Conservation (phyloP, 2,113 vertebrate species). For the Pyxicephalus adspersus region DNA sequence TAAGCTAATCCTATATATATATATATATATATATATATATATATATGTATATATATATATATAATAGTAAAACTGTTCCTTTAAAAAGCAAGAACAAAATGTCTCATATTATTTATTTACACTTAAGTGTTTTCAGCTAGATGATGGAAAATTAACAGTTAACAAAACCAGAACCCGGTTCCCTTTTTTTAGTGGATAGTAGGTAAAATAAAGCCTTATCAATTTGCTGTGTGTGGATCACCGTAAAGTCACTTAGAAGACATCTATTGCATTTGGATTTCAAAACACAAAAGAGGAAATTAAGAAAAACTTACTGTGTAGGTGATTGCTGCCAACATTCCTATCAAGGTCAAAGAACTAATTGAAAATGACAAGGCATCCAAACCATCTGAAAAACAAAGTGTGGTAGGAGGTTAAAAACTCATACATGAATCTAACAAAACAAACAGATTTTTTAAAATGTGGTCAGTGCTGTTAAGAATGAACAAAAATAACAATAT, state of each 20-base stretch:
- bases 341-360: slow-evolving; percentile 95
- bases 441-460: slow-evolving; percentile 5
- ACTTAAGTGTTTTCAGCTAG: no score
- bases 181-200: background rate
- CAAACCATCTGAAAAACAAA: slow-evolving; percentile 84
- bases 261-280: slow-evolving; percentile 36
- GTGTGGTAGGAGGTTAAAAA: slow-evolving; percentile 48
- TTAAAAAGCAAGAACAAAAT: no score
- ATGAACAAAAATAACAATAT: background rate
- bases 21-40: no score
- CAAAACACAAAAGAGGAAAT: slow-evolving; percentile 31
- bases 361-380: slow-evolving; percentile 94
- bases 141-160: no score
- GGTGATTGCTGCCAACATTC: slow-evolving; percentile 97
- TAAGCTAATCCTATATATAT: no score
- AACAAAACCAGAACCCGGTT: no score
- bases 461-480: background rate
- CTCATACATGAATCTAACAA: background rate
- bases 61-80: no score
- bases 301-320: slow-evolving; percentile 87
- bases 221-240: background rate
- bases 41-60: no score
- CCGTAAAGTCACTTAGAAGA: background rate
- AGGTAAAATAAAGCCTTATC: background rate
- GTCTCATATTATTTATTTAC: no score